Conservation (phyloP, 2,113 vertebrate genomes). For the Monopterus albus region DNA sequence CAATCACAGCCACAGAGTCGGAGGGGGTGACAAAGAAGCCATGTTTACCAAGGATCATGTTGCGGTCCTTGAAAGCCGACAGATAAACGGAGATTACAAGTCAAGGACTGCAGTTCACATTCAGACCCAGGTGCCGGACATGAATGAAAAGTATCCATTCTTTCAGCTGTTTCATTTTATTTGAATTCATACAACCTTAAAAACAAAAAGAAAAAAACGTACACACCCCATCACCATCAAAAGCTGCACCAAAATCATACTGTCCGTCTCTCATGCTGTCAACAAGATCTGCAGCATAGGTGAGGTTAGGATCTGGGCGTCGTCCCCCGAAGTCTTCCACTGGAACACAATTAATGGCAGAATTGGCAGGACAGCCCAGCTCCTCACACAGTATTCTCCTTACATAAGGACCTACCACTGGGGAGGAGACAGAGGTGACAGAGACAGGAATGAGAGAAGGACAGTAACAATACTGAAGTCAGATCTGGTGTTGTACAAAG, state of each 20-base stretch:
- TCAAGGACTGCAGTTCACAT: constrained; percentile 10
- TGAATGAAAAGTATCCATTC: neutral
- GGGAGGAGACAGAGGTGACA: constrained; percentile 6
- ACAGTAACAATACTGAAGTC: neutral
- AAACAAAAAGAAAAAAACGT: neutral
- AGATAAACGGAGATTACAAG: constrained; percentile 17
- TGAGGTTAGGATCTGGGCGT: constrained; percentile 92
- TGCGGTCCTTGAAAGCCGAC: constrained; percentile 86
- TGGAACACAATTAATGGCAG: constrained; percentile 93
- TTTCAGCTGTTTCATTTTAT: neutral
- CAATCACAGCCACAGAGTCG: constrained; percentile 95
- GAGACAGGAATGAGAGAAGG: neutral
- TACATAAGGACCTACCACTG: constrained; percentile 94
- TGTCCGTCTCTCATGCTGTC: constrained; percentile 93
- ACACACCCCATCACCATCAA: constrained; percentile 93
- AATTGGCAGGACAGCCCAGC: constrained; percentile 92
- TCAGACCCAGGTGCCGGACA: neutral
- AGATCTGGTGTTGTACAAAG: neutral
- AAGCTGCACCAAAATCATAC: constrained; percentile 94
- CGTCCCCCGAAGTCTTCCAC: constrained; percentile 95
- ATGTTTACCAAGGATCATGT: constrained; percentile 95
- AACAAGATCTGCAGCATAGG: constrained; percentile 89
- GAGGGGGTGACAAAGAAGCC: constrained; percentile 96
- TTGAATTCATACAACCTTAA: neutral
- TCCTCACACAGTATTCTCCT: constrained; percentile 96